Evolutionary conservation across 2,113 vertebrate species (phyloP).

Genomic region (Gallinago paraguaiae): DNA sequence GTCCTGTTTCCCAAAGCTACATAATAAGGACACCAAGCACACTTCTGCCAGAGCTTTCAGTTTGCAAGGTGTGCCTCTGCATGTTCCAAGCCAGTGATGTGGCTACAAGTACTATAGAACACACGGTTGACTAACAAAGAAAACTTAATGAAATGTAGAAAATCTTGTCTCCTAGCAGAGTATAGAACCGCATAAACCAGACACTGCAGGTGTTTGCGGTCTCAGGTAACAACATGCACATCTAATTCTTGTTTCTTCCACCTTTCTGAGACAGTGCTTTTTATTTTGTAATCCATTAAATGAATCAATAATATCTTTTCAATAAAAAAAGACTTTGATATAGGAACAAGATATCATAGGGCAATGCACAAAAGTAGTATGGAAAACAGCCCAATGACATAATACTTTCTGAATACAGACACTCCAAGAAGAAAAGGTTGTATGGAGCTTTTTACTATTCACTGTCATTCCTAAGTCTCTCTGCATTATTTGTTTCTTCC

Average conservation of each 20-base stretch:
- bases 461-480: neutral
- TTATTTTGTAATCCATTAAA: neutral
- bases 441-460: neutral
- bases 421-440: neutral
- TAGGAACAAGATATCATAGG: neutral
- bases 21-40: neutral
- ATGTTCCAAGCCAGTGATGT: rapidly evolving
- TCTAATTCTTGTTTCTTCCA: neutral
- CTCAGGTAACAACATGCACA: neutral
- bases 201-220: neutral
- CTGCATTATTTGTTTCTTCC: neutral
- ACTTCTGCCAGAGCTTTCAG: neutral
- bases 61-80: neutral
- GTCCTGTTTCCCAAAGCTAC: neutral
- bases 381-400: neutral
- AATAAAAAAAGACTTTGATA: neutral
- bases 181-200: neutral
- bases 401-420: neutral
- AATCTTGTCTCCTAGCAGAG: neutral
- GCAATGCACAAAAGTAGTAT: neutral
- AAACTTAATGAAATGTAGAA: neutral
- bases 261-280: neutral
- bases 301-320: neutral
- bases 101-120: neutral
- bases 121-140: neutral